Percentiles rank a stretch among this genome's conserved stretches.
Evolutionary conservation across 2,888 invertebrate species (phyloP).

Genomic region (Sinotaia quadrata): DNA sequence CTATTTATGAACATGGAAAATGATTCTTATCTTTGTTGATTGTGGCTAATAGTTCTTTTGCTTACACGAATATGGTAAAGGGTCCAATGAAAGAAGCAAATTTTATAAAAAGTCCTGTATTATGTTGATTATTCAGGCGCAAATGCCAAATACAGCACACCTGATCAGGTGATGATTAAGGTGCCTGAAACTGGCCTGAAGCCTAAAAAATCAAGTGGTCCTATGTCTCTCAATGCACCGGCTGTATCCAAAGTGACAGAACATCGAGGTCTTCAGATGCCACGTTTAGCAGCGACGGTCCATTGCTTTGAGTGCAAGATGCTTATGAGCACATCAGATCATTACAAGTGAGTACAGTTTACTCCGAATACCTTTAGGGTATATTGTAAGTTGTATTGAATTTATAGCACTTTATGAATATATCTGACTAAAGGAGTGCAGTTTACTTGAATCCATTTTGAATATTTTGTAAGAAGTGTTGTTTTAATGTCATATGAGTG

Average conservation of each 20-base stretch:
- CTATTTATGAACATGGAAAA: too few relatives aligned
- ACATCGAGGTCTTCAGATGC: conserved; percentile 48
- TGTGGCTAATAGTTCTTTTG: too few relatives aligned
- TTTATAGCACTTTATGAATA: too few relatives aligned
- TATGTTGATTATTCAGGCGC: conserved; percentile 32
- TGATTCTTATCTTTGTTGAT: too few relatives aligned
- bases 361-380: too few relatives aligned
- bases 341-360: conserved; percentile 87
- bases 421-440: too few relatives aligned
- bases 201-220: conserved; percentile 28
- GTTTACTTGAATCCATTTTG: too few relatives aligned
- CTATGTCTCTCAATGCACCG: conserved; percentile 68
- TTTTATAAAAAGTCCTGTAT: background rate
- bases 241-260: conserved; percentile 58
- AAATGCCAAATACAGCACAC: conserved; percentile 45
- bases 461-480: too few relatives aligned
- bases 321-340: conserved; percentile 71
- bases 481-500: too few relatives aligned
- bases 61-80: background rate
- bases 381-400: too few relatives aligned
- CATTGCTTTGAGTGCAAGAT: conserved; percentile 68
- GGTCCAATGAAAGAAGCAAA: background rate
- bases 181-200: conserved; percentile 46
- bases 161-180: conserved; percentile 62
- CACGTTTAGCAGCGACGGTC: conserved; percentile 38